A percentile compares a stretch with the other conserved stretches of the same genome.
These are phyloP conservation scores for Lepidotrigona ventralis DNA, from an alignment of 1,140 invertebrate genomes.

Conservation along the genomic window DNA sequence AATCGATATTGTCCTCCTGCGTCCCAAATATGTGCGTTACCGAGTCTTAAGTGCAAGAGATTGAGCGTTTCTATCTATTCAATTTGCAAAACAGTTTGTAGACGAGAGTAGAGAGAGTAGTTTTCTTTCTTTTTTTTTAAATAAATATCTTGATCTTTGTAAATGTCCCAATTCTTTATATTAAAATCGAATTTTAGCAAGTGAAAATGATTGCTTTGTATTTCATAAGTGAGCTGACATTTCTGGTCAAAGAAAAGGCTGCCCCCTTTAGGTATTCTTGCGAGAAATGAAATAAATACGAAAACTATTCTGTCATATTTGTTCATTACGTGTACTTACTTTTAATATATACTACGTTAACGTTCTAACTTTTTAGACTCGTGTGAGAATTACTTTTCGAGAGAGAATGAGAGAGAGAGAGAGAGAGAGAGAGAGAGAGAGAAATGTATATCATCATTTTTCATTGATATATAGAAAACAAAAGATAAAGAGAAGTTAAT, in stretches of 20 bases:
- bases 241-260: neutral
- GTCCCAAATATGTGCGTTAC: neutral
- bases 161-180: neutral
- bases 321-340: no score
- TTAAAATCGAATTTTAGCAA: no score
- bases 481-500: no score
- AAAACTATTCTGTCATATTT: neutral
- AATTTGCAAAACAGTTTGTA: neutral
- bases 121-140: fast-evolving
- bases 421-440: no score
- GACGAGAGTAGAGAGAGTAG: no score
- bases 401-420: no score
- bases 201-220: no score
- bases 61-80: neutral
- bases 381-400: no score
- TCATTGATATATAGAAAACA: no score
- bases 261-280: neutral
- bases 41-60: neutral
- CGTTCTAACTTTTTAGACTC: no score
- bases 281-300: neutral
- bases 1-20: conserved; percentile 2
- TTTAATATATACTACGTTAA: no score
- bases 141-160: neutral
- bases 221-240: neutral
- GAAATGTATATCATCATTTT: no score